These are phyloP conservation scores for Thecophora atra DNA, from an alignment of 2,888 invertebrate genomes.

Conservation along the genomic window DNA sequence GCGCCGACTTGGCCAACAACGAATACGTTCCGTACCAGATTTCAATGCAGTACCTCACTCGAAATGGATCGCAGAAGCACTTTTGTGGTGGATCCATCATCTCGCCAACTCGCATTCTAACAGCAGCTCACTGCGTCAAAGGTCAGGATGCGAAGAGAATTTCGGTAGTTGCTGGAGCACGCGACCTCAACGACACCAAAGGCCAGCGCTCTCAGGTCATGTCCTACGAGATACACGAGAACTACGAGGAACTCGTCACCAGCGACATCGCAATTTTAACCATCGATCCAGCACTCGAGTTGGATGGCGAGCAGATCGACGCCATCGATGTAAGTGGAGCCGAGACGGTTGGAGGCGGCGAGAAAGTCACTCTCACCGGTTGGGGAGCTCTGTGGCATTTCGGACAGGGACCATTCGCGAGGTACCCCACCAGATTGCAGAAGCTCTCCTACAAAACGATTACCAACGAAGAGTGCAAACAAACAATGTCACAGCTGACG, in stretches of 20 bases:
- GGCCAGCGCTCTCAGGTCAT: slow-evolving; percentile 55
- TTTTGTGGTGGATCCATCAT: slow-evolving; percentile 64
- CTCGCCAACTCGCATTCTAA: slow-evolving; percentile 58
- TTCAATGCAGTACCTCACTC: slow-evolving; percentile 56
- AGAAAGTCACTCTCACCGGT: slow-evolving; percentile 57
- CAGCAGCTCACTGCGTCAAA: slow-evolving; percentile 64
- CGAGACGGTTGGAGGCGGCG: slow-evolving; percentile 54
- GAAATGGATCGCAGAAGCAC: slow-evolving; percentile 55
- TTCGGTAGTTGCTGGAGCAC: slow-evolving; percentile 56
- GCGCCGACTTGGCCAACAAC: slow-evolving; percentile 52
- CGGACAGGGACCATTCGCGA: slow-evolving; percentile 57
- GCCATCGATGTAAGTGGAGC: slow-evolving; percentile 62
- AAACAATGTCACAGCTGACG: slow-evolving; percentile 56
- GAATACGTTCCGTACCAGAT: slow-evolving; percentile 60
- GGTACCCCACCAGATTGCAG: slow-evolving; percentile 59
- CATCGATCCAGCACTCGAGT: slow-evolving; percentile 55
- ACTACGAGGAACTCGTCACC: slow-evolving; percentile 59
- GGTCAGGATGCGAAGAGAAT: slow-evolving; percentile 56
- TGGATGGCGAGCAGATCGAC: slow-evolving; percentile 59
- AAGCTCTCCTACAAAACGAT: slow-evolving; percentile 58
- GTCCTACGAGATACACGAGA: slow-evolving; percentile 58
- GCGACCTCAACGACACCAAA: slow-evolving; percentile 53
- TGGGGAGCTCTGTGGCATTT: slow-evolving; percentile 63
- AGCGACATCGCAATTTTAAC: slow-evolving; percentile 63
- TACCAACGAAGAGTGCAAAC: slow-evolving; percentile 57